Conservation (phyloP, 2,888 invertebrate genomes). For the Heliconius aoede region DNA sequence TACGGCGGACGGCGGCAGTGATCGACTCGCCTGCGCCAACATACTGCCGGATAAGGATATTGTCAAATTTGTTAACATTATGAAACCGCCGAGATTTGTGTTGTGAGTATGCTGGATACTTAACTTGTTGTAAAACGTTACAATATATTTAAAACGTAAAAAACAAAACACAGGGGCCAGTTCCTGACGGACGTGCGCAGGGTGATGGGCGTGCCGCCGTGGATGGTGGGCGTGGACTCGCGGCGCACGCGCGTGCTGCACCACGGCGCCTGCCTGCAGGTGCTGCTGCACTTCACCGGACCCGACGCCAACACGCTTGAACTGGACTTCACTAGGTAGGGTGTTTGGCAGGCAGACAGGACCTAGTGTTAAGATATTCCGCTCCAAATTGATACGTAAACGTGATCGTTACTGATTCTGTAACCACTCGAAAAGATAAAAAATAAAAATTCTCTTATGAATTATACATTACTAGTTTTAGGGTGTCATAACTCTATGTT, state of each 20-base stretch:
- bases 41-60: conserved; percentile 95
- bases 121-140: too few relatives aligned
- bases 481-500: too few relatives aligned
- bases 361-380: too few relatives aligned
- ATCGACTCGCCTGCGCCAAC: conserved; percentile 94
- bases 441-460: too few relatives aligned
- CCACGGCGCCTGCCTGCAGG: conserved; percentile 91
- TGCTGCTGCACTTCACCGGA: conserved; percentile 93
- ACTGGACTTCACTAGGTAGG: conserved; percentile 87
- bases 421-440: too few relatives aligned
- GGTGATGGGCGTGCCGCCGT: conserved; percentile 93
- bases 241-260: conserved; percentile 91
- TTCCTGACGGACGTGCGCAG: conserved; percentile 92
- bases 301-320: conserved; percentile 91
- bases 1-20: conserved; percentile 87
- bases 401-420: too few relatives aligned
- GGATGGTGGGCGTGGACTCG: conserved; percentile 94
- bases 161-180: conserved; percentile 62
- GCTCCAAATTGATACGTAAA: too few relatives aligned
- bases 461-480: too few relatives aligned
- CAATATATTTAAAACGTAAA: too few relatives aligned
- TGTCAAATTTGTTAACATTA: conserved; percentile 93
- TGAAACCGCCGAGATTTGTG: conserved; percentile 94
- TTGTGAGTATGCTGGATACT: conserved; percentile 86
- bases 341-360: too few relatives aligned